Conservation (phyloP, 37 sponge, comb jelly and placozoan genomes). For the Halichondria panicea region DNA sequence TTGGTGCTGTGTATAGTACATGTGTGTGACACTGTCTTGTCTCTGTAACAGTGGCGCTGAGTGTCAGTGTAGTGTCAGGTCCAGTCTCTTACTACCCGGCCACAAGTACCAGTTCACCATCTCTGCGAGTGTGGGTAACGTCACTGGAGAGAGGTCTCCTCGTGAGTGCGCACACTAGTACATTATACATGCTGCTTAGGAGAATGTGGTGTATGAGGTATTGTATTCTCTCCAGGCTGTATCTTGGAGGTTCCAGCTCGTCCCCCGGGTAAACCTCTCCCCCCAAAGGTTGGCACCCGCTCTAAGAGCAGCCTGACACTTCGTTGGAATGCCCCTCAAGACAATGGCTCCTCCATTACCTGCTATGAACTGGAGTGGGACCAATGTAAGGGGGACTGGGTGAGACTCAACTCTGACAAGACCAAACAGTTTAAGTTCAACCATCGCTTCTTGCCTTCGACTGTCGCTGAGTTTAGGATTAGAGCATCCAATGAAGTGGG, state of each 20-base stretch:
- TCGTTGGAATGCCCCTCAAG: constrained; percentile 53
- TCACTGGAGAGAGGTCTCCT: constrained; percentile 28
- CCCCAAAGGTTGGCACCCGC: constrained; percentile 33
- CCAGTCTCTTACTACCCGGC: constrained; percentile 13
- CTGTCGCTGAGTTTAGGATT: constrained; percentile 44
- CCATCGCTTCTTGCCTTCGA: constrained; percentile 23
- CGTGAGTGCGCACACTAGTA: background rate
- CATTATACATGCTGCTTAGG: no score
- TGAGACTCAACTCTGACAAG: constrained; percentile 36
- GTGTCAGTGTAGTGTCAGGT: background rate
- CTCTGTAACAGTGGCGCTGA: constrained; percentile 5
- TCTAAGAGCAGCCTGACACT: constrained; percentile 54
- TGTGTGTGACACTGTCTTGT: background rate
- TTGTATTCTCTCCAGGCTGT: constrained; percentile 2
- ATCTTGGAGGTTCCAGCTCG: constrained; percentile 23
- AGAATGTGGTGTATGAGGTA: no score
- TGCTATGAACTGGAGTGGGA: constrained; percentile 71
- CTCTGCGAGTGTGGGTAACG: constrained; percentile 6
- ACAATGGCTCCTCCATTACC: constrained; percentile 68
- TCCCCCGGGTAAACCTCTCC: constrained; percentile 15
- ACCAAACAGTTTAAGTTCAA: constrained; percentile 55
- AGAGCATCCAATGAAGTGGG: constrained; percentile 46
- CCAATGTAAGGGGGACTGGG: constrained; percentile 35
- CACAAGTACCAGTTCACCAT: constrained; percentile 54
- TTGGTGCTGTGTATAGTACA: background rate